Base-by-base conservation (phyloP, 2,888 invertebrate genomes). In the Harmothoe impar region DNA sequence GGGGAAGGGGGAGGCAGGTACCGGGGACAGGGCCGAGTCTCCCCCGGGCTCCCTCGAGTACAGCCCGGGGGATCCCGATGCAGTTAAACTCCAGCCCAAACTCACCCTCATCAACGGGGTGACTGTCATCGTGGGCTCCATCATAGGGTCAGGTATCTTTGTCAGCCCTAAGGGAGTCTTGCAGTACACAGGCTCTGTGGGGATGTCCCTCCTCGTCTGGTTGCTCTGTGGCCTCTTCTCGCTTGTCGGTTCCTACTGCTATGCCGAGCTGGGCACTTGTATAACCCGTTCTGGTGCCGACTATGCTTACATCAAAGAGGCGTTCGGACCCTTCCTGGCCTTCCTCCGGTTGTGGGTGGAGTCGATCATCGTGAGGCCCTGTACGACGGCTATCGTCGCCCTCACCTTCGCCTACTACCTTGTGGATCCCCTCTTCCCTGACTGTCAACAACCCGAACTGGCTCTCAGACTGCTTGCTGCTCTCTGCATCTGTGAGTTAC, bases 331-430 rank as follows among this genome's bases (percentile, higher is more conserved):
- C 0, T 99, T 99, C 95, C 96, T 98, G 93, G 99, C 99, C 0
- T 99, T 99, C 96, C 97, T 99, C 93, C 97, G 99, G 91, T 97
- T 99, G 20, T 99, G 99, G 99, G 98, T 99, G 91, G 99, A 99
- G 96, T 99, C 99, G 94, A 98, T 99, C 98, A 99, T 99, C 94
- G 99, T 99, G 91, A 97, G 99, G 92, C 99, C 99, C 17, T 99
- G 99, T 96, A 99, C 99, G 0, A 94, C 94, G 54, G 95, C 96
- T 23, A 99, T 99, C 94, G 99, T 99, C 52, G 99, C 99, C 0
- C 96, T 99, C 78, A 99, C 99, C 0, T 99, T 99, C 96, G 98
- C 99, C 94, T 97, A 98, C 91, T 99, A 99, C 96, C 98, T 99
- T 35, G 96, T 99, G 95, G 98, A 98, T 95, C 99, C 99, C 0